Conservation (phyloP, 2,888 invertebrate species). For the Anagyrus pseudococci region DNA sequence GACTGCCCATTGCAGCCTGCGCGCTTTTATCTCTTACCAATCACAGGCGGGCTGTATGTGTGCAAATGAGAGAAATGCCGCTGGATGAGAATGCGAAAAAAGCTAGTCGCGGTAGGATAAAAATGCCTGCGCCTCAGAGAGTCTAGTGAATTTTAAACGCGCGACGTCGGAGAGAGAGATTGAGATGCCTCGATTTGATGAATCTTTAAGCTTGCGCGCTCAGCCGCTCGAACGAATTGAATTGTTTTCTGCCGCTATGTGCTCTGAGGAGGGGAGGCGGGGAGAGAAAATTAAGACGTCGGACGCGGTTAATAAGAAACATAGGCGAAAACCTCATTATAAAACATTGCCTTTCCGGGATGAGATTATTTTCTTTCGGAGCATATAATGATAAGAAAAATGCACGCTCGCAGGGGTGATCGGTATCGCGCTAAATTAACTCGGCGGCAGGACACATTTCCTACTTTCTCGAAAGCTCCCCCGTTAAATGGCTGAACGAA, state of each 20-base stretch:
- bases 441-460: not conserved
- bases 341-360: too few relatives aligned
- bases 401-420: too few relatives aligned
- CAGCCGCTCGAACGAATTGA: not conserved
- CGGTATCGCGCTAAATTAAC: not conserved
- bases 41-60: not conserved
- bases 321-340: too few relatives aligned
- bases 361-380: too few relatives aligned
- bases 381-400: too few relatives aligned
- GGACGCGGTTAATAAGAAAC: too few relatives aligned
- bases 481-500: too few relatives aligned
- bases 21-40: not conserved
- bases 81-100: not conserved
- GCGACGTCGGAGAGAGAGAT: too few relatives aligned
- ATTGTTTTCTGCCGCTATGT: not conserved
- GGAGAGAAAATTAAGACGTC: too few relatives aligned
- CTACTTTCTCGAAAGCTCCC: too few relatives aligned
- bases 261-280: too few relatives aligned
- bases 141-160: constrained; percentile 10
- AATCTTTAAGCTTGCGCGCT: too few relatives aligned
- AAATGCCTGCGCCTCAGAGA: constrained; percentile 1
- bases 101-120: not conserved
- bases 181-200: not conserved
- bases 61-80: not conserved
- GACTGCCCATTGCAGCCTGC: not conserved